Conservation (phyloP, 92 coral and sea anemone species). For the Plumapathes pennacea region DNA sequence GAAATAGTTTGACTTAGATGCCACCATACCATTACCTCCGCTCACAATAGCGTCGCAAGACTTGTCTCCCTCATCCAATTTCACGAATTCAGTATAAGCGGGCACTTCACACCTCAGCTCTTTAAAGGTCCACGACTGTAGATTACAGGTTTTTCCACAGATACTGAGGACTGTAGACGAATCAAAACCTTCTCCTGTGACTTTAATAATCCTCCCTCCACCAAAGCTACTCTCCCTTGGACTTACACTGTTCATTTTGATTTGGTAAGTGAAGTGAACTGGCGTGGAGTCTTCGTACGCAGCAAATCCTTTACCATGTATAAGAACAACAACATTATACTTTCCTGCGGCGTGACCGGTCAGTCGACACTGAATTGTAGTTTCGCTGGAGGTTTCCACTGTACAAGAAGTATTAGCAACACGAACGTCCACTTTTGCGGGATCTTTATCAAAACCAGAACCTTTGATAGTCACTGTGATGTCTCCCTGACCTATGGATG, state of each 20-base stretch:
- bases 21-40: conserved; percentile 14
- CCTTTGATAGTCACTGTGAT: conserved; percentile 63
- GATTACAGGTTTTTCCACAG: conserved; percentile 36
- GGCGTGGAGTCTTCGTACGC: conserved; percentile 23
- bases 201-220: conserved; percentile 66
- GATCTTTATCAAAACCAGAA: conserved; percentile 57
- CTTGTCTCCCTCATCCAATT: conserved; percentile 13
- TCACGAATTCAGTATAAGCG: conserved; percentile 27
- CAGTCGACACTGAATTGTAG: conserved; percentile 46
- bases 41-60: conserved; percentile 35
- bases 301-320: conserved; percentile 71
- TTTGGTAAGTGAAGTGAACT: conserved; percentile 53
- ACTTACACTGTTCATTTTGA: conserved; percentile 33
- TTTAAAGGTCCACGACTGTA: conserved; percentile 15
- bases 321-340: conserved; percentile 55
- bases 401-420: conserved; percentile 60
- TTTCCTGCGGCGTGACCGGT: conserved; percentile 53
- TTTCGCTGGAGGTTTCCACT: conserved; percentile 32
- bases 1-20: conserved; percentile 31
- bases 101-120: conserved; percentile 53
- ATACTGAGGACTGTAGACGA: conserved; percentile 34
- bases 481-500: conserved; percentile 62
- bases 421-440: conserved; percentile 37
- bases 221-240: conserved; percentile 69
- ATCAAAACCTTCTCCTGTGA: conserved; percentile 72